A percentile compares a stretch with the other conserved stretches of the same genome.
Conservation (phyloP, 2,888 invertebrate species). For the Mimachlamys varia region DNA sequence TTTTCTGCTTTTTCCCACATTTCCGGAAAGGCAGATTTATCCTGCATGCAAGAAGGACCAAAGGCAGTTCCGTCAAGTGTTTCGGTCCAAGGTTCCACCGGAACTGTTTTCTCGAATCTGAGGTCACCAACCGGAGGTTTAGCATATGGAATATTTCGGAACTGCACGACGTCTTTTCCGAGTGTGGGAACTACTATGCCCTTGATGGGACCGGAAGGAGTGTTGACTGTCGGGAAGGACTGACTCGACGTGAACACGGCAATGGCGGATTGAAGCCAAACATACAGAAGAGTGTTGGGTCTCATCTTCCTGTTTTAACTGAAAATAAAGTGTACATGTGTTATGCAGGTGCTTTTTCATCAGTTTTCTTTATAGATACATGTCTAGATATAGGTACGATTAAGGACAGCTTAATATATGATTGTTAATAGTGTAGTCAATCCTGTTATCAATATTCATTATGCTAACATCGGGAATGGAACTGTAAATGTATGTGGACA, state of each 20-base stretch:
- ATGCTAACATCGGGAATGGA: too few relatives aligned
- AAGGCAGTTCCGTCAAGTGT: neutral
- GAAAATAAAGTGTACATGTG: neutral
- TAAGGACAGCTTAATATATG: too few relatives aligned
- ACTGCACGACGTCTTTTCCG: neutral
- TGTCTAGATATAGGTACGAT: too few relatives aligned
- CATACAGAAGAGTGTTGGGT: neutral
- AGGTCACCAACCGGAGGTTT: neutral
- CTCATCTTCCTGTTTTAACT: neutral
- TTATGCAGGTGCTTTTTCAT: too few relatives aligned
- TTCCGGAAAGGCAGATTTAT: neutral
- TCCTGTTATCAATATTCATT: too few relatives aligned
- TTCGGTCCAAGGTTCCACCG: neutral
- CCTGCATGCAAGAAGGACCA: neutral
- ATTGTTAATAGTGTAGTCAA: too few relatives aligned
- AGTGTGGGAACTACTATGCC: neutral
- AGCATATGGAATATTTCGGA: neutral
- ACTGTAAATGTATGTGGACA: too few relatives aligned
- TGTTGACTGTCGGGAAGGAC: neutral
- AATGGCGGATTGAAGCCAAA: neutral
- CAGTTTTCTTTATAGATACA: too few relatives aligned
- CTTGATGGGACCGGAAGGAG: neutral
- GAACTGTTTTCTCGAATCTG: slow-evolving; percentile 17
- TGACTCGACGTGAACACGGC: neutral
- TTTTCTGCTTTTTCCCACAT: neutral